Conservation (phyloP, 2,797 vertebrate species). For the Ataeniobius toweri region DNA sequence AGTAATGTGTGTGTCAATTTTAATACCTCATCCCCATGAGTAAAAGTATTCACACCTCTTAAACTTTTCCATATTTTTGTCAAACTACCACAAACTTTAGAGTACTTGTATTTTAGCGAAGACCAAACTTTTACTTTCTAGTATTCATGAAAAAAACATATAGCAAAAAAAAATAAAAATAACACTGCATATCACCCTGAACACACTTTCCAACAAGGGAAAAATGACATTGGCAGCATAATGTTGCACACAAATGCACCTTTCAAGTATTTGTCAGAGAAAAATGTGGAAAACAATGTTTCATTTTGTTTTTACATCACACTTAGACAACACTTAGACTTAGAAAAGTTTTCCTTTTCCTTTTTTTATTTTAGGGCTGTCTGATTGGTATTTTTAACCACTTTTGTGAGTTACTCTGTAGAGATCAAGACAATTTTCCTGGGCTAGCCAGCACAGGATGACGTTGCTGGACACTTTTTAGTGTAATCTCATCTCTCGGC, state of each 20-base stretch:
- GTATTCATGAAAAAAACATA: not conserved
- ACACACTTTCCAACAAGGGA: not conserved
- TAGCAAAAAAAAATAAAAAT: not conserved
- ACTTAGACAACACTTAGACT: no score
- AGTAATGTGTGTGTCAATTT: not conserved
- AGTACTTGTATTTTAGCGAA: not conserved
- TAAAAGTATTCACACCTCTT: not conserved
- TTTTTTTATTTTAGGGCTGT: constrained; percentile 27
- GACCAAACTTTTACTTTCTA: not conserved
- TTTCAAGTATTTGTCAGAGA: not conserved
- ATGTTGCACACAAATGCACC: not conserved
- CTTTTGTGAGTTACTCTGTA: constrained; percentile 59
- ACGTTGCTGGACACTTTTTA: constrained; percentile 35
- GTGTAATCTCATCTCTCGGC: constrained; percentile 55
- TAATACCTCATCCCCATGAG: not conserved
- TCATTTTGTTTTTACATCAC: not conserved
- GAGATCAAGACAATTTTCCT: constrained; percentile 46
- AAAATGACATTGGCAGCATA: not conserved
- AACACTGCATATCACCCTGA: not conserved
- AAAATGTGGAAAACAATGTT: not conserved
- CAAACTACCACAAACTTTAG: not conserved
- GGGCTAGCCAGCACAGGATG: constrained; percentile 29
- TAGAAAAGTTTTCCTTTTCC: not conserved
- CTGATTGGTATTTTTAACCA: constrained; percentile 19
- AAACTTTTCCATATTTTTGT: not conserved